Evolutionary conservation across 2,113 vertebrate genomes (phyloP).

Genomic region (Eudyptes chrysolophus): DNA sequence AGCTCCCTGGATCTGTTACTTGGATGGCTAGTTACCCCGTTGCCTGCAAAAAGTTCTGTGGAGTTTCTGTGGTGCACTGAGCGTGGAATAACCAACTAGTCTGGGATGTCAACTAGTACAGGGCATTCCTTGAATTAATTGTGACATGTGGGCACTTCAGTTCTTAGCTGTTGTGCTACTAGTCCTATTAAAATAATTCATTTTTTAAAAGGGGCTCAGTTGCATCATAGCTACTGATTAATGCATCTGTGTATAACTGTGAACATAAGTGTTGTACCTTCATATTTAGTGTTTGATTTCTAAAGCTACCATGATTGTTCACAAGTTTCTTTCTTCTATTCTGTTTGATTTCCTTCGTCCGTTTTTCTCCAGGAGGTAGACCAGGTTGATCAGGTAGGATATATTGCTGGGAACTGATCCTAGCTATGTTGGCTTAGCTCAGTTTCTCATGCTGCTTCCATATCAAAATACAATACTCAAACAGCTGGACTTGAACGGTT

Average conservation of each 20-base stretch:
- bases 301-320: conserved; percentile 89
- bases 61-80: not conserved
- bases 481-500: conserved; percentile 86
- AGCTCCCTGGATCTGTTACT: not conserved
- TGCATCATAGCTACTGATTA: not conserved
- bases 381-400: conserved; percentile 99
- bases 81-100: not conserved
- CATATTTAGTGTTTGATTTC: conserved; percentile 76
- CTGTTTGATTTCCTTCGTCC: conserved; percentile 87
- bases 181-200: not conserved
- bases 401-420: conserved; percentile 81
- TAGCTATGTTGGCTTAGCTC: conserved; percentile 84
- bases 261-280: conserved; percentile 65
- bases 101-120: not conserved
- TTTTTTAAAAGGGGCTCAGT: not conserved
- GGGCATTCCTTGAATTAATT: not conserved
- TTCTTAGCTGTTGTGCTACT: not conserved
- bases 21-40: not conserved
- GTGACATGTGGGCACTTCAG: not conserved
- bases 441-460: conserved; percentile 88
- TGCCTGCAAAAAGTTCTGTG: not conserved
- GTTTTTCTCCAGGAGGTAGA: conserved; percentile 97
- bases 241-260: conserved; percentile 42
- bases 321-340: conserved; percentile 98
- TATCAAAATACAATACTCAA: conserved; percentile 85